A percentile compares a stretch with the other conserved stretches of the same genome.
Evolutionary conservation across 1,140 invertebrate species (phyloP).

Genomic region (Colletes latitarsis): DNA sequence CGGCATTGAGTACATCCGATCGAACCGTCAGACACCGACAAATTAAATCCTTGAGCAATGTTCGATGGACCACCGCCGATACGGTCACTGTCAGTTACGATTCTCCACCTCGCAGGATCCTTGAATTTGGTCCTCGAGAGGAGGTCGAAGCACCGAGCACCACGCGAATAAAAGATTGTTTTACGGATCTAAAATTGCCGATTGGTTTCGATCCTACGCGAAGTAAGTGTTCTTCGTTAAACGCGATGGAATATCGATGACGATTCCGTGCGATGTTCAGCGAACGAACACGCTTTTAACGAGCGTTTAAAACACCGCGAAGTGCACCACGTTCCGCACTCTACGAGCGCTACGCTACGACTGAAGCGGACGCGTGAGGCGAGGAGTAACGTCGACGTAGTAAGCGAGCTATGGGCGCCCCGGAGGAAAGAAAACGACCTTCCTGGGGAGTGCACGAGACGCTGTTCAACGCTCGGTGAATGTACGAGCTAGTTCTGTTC

Average conservation of each 20-base stretch:
- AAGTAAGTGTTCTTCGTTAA: not conserved
- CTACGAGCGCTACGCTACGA: slow-evolving; percentile 70
- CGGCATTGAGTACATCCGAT: slow-evolving; percentile 64
- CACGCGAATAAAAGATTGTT: not conserved
- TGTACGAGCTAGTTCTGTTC: slow-evolving; percentile 38
- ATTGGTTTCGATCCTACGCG: not conserved
- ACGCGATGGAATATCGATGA: not conserved
- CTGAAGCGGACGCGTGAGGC: slow-evolving; percentile 58
- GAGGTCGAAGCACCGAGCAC: too few species aligned
- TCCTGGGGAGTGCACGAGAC: slow-evolving; percentile 55
- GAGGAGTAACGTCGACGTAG: slow-evolving; percentile 45
- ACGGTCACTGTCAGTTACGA: not conserved
- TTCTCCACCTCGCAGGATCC: not conserved
- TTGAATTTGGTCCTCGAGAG: too few species aligned
- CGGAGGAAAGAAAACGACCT: slow-evolving; percentile 75
- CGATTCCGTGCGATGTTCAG: not conserved
- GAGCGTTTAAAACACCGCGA: slow-evolving; percentile 9
- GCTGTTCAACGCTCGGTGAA: slow-evolving; percentile 5
- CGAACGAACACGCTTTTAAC: not conserved
- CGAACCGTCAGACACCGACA: not conserved
- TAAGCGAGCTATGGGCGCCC: slow-evolving; percentile 41
- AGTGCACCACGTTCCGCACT: slow-evolving; percentile 46
- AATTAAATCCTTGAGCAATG: not conserved
- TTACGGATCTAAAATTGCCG: not conserved
- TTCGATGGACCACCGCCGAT: not conserved